Evolutionary conservation across 1,140 invertebrate species (phyloP).

Genomic region (Rhizoglyphus robini): DNA sequence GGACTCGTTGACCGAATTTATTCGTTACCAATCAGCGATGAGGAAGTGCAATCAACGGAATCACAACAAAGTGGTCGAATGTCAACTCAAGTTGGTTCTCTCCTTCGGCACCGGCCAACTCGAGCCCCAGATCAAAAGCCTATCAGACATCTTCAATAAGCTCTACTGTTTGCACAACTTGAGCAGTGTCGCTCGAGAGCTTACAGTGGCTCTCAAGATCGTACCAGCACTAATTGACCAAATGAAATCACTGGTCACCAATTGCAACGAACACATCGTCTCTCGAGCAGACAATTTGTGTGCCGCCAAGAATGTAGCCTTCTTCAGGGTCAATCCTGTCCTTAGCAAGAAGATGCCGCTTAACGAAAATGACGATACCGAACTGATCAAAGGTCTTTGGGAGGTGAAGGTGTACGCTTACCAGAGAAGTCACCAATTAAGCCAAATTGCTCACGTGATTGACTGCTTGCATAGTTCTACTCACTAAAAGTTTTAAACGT

Average conservation of each 20-base stretch:
- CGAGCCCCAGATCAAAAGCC: too few relatives aligned
- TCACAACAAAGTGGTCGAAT: slow-evolving; percentile 23
- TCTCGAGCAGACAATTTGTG: slow-evolving; percentile 80
- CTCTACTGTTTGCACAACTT: too few relatives aligned
- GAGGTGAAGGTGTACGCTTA: slow-evolving; percentile 61
- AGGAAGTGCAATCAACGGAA: background rate
- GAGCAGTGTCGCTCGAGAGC: too few relatives aligned
- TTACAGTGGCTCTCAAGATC: too few relatives aligned
- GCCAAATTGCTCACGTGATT: background rate
- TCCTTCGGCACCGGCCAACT: slow-evolving; percentile 39
- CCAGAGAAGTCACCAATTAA: background rate
- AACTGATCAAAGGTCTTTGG: slow-evolving; percentile 80
- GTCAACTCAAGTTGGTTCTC: slow-evolving; percentile 35
- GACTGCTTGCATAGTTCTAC: too few relatives aligned
- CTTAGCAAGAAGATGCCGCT: slow-evolving; percentile 59
- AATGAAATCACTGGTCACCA: slow-evolving; percentile 38
- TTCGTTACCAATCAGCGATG: slow-evolving; percentile 54
- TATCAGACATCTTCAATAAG: too few relatives aligned
- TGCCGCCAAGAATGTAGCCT: slow-evolving; percentile 66
- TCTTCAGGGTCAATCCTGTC: slow-evolving; percentile 43
- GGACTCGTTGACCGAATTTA: slow-evolving; percentile 80
- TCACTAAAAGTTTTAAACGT: too few relatives aligned
- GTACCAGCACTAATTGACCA: too few relatives aligned
- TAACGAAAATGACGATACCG: slow-evolving; percentile 69
- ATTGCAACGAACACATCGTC: slow-evolving; percentile 74